Evolutionary conservation across 2,113 vertebrate species (phyloP), one percentile per base, ranked within the genome.

Genomic region (Beaufortia kweichowensis): DNA sequence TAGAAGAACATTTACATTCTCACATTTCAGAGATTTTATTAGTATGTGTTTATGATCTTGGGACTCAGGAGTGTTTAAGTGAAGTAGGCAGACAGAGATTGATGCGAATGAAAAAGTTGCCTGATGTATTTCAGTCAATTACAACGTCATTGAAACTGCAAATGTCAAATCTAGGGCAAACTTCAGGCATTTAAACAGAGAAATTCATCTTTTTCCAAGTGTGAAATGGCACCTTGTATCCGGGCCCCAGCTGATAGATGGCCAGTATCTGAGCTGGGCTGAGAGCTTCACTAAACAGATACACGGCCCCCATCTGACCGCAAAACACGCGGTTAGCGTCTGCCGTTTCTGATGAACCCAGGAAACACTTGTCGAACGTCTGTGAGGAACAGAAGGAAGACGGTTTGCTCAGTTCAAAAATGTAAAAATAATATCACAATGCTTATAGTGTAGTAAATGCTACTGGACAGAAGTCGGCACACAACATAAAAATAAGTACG

Each of bases 291-390:
- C 92, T 94, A 48, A 99, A 99, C 82, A 99, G 93, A 87, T 99
- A 99, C 82, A 98, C 94, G 0, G 97, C 94, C 41, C 96, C 95
- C 95, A 99, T 98, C 86, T 99, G 97, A 46, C 97, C 97, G 81
- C 97, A 98, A 84, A 99, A 99, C 59, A 98, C 96, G 50, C 97
- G 91, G 82, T 98, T 97, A 78, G 91, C 94, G 81, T 99, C 97
- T 21, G 96, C 96, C 4, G 95, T 97, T 91, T 99, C 97, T 8
- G 96, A 98, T 0, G 97, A 98, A 28, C 96, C 97, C 86, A 99
- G 91, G 91, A 98, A 99, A 91, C 97, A 99, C 84, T 98, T 99
- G 89, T 99, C 97, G 90, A 97, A 99, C 0, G 97, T 99, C 97
- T 99, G 87, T 50, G 80, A 85, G 82, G 26, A n/a, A 62, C 53